Conservation (phyloP, 2,113 vertebrate genomes). For the Microcebus jonahi region DNA sequence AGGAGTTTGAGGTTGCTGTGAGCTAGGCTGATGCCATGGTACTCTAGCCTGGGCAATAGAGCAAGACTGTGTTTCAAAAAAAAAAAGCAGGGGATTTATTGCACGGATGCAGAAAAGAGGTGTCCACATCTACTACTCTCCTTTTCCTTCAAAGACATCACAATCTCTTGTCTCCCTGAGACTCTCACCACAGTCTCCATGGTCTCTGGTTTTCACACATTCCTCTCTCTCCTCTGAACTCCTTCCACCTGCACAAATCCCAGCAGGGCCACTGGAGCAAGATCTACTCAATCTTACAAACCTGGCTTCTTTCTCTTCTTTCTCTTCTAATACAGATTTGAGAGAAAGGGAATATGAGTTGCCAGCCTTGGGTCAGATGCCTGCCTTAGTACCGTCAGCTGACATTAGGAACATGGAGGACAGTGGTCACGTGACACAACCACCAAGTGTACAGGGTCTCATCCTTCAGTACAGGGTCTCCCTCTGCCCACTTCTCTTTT, state of each 20-base stretch:
- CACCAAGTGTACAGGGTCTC: too few species aligned
- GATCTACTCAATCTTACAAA: not conserved
- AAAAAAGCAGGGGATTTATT: not conserved
- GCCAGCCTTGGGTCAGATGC: not conserved
- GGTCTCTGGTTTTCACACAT: too few species aligned
- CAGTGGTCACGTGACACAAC: fast-evolving
- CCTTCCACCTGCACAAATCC: not conserved
- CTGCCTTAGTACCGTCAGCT: too few species aligned
- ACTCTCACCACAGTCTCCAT: not conserved
- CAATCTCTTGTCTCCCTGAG: not conserved
- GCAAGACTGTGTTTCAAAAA: too few species aligned
- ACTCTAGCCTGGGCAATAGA: too few species aligned
- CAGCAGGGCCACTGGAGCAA: not conserved
- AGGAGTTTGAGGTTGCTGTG: too few species aligned
- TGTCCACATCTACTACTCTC: too few species aligned
- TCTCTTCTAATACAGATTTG: not conserved
- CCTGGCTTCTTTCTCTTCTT: not conserved
- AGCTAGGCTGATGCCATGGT: too few species aligned
- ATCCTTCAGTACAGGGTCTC: not conserved
- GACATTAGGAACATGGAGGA: fast-evolving
- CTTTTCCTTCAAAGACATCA: not conserved
- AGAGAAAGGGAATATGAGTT: not conserved
- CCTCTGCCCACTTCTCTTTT: not conserved
- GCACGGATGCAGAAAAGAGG: not conserved
- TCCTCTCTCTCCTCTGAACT: not conserved